Percentiles rank a stretch among this genome's conserved stretches.
These are phyloP conservation scores for Spicauda simplicius DNA, from an alignment of 2,888 invertebrate species.

Conservation along the genomic window DNA sequence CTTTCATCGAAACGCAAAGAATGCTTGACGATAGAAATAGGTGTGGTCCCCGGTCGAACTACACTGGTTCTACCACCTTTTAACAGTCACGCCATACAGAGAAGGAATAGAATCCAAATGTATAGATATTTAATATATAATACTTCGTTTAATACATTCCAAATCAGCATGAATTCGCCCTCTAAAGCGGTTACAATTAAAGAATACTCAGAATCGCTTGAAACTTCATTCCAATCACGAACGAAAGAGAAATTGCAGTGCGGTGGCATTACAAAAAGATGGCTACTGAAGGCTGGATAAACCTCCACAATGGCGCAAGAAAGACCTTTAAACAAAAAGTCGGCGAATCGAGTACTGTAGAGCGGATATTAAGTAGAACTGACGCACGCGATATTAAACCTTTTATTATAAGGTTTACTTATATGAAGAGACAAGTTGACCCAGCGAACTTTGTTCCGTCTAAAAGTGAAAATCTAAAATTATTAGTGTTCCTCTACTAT, in stretches of 20 bases:
- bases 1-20: too few relatives aligned
- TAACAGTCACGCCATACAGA: too few relatives aligned
- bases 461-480: too few relatives aligned
- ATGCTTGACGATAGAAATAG: too few relatives aligned
- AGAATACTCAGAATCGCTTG: slow-evolving; percentile 38
- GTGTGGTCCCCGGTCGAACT: too few relatives aligned
- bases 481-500: too few relatives aligned
- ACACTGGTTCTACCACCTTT: too few relatives aligned
- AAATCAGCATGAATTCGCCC: not conserved
- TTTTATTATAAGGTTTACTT: not conserved
- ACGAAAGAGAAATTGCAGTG: slow-evolving; percentile 37
- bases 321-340: slow-evolving; percentile 51
- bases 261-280: slow-evolving; percentile 50
- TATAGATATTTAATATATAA: too few relatives aligned
- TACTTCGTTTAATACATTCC: not conserved
- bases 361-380: slow-evolving; percentile 1
- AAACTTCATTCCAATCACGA: slow-evolving; percentile 41
- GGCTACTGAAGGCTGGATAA: slow-evolving; percentile 43
- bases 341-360: slow-evolving; percentile 39
- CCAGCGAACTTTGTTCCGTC: too few relatives aligned
- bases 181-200: slow-evolving; percentile 23
- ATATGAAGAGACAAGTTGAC: not conserved
- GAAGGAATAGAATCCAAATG: too few relatives aligned
- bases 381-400: not conserved
- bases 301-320: slow-evolving; percentile 50